A percentile compares a stretch with the other conserved stretches of the same genome.
Conservation (phyloP, 2,888 invertebrate species). For the Callyntrura guangdongensis region DNA sequence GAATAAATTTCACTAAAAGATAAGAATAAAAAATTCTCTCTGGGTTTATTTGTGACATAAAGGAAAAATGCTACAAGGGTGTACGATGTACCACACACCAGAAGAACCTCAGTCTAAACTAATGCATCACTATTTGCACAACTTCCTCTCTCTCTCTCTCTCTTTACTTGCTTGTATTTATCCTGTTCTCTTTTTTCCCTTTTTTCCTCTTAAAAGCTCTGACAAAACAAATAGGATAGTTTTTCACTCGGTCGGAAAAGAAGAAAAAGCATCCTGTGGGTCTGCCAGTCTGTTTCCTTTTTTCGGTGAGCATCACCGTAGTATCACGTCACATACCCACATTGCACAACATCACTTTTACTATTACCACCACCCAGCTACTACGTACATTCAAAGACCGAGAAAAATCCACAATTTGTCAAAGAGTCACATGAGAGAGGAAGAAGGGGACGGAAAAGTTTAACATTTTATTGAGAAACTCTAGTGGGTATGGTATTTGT, state of each 20-base stretch:
- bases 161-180: background rate
- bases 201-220: conserved; percentile 18
- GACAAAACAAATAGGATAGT: conserved; percentile 46
- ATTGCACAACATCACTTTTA: conserved; percentile 17
- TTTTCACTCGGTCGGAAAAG: background rate
- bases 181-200: background rate
- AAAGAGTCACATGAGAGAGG: conserved; percentile 57
- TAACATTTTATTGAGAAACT: conserved; percentile 38
- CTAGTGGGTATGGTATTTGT: background rate
- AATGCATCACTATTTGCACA: conserved; percentile 50
- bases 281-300: background rate
- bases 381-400: no score
- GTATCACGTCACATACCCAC: conserved; percentile 31
- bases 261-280: no score
- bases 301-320: background rate
- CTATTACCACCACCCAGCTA: background rate
- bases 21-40: conserved; percentile 14
- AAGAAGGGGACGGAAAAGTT: background rate
- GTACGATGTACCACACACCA: conserved; percentile 4
- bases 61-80: background rate
- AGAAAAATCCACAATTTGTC: conserved; percentile 61
- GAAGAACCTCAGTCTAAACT: background rate
- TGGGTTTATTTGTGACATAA: conserved; percentile 12
- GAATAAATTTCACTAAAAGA: conserved; percentile 5
- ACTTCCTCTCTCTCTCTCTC: background rate